phyloP scores from a whole-genome alignment of 2,113 vertebrate genomes.

The Acanthisitta chloris region DNA sequence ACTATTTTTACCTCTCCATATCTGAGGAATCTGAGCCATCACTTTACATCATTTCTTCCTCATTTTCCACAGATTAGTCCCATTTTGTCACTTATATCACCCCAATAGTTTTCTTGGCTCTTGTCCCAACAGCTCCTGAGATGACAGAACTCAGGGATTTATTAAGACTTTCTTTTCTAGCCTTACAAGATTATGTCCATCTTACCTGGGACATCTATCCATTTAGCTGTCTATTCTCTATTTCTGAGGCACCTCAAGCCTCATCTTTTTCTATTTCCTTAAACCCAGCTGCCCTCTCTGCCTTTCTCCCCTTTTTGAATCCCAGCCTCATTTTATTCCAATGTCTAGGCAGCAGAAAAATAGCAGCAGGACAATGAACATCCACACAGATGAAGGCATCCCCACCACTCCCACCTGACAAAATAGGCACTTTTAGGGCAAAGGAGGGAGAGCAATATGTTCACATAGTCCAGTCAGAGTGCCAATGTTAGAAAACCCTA shows the following conservation, averaged over 20 bases:
- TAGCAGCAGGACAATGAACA: not conserved
- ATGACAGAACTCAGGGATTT: not conserved
- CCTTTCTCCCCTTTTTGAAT: not conserved
- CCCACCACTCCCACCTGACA: not conserved
- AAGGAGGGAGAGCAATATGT: not conserved
- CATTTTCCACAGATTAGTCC: not conserved
- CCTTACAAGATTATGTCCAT: not conserved
- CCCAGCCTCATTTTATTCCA: not conserved
- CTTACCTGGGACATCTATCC: not conserved
- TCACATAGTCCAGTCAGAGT: not conserved
- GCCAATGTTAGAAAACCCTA: not conserved
- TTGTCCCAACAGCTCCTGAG: not conserved
- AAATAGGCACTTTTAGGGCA: not conserved
- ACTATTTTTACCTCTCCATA: not conserved
- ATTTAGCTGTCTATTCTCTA: not conserved
- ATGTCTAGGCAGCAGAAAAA: not conserved
- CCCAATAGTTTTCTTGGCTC: not conserved
- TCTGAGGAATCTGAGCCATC: not conserved
- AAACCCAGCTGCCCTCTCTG: not conserved
- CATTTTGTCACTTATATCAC: not conserved
- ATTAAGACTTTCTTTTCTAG: not conserved
- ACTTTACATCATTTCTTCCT: not conserved
- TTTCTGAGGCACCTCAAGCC: not conserved
- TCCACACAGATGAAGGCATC: not conserved
- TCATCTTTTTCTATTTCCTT: not conserved